These are phyloP conservation scores for Todiramphus chloris DNA, from an alignment of 2,113 vertebrate species.

Conservation along the genomic window DNA sequence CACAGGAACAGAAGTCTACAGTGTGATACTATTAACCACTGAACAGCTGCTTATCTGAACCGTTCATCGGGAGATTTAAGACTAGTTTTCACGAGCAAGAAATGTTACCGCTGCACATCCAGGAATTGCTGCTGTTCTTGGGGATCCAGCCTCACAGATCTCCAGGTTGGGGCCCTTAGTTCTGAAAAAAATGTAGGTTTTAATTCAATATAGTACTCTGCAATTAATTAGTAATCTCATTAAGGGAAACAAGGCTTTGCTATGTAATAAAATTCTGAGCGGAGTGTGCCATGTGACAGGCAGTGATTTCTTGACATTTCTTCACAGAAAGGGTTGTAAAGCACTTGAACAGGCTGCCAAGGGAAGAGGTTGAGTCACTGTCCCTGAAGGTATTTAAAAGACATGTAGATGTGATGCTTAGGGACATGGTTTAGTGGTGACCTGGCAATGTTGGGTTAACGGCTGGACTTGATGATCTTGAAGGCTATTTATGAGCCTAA, in stretches of 20 bases:
- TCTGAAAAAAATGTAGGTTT: neutral
- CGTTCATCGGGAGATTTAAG: neutral
- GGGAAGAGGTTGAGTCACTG: too few relatives aligned
- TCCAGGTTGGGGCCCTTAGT: neutral
- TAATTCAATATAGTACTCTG: neutral
- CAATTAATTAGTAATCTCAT: conserved; percentile 11
- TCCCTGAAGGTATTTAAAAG: too few relatives aligned
- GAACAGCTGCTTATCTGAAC: conserved; percentile 34
- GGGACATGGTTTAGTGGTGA: too few relatives aligned
- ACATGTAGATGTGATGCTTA: too few relatives aligned
- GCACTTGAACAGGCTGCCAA: too few relatives aligned
- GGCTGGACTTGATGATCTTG: too few relatives aligned
- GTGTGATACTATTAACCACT: conserved; percentile 30
- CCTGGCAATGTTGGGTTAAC: too few relatives aligned
- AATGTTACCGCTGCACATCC: neutral
- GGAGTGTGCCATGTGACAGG: neutral
- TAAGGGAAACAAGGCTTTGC: conserved; percentile 9
- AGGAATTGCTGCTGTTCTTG: neutral
- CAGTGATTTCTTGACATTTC: neutral
- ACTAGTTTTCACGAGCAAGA: neutral
- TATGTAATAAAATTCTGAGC: neutral
- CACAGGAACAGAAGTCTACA: neutral
- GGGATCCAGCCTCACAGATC: neutral
- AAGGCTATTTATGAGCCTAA: too few relatives aligned
- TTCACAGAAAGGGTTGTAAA: too few relatives aligned